phyloP scores from a whole-genome alignment of 2,113 vertebrate species.

The Microcebus tavaratra region DNA sequence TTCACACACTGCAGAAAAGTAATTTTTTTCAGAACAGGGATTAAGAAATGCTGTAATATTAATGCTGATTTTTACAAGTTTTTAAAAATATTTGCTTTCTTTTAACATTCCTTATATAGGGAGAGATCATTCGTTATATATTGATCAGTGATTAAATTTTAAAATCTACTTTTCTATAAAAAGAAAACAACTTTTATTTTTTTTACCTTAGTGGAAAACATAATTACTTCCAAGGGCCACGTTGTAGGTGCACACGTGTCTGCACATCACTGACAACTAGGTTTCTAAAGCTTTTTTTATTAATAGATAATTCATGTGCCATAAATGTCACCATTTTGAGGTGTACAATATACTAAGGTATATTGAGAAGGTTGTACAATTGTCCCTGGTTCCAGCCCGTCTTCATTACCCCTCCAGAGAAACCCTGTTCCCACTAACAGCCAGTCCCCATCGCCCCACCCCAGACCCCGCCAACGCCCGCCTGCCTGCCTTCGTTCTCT shows the following conservation, averaged over 20 bases:
- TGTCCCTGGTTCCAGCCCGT: background rate
- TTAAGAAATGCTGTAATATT: background rate
- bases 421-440: too few species aligned
- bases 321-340: background rate
- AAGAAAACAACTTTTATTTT: background rate
- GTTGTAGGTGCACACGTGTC: fast-evolving
- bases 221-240: background rate
- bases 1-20: background rate
- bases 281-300: background rate
- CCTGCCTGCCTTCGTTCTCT: background rate
- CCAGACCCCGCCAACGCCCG: background rate
- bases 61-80: background rate
- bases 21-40: background rate
- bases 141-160: background rate
- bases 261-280: background rate
- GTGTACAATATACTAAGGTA: background rate
- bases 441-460: fast-evolving
- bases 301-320: background rate
- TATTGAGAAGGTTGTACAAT: background rate
- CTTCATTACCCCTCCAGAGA: background rate
- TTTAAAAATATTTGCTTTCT: background rate
- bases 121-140: background rate
- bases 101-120: background rate
- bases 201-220: background rate
- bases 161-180: background rate